Base-by-base conservation (phyloP, 2,888 invertebrate species). In the Tanypteryx hageni region DNA sequence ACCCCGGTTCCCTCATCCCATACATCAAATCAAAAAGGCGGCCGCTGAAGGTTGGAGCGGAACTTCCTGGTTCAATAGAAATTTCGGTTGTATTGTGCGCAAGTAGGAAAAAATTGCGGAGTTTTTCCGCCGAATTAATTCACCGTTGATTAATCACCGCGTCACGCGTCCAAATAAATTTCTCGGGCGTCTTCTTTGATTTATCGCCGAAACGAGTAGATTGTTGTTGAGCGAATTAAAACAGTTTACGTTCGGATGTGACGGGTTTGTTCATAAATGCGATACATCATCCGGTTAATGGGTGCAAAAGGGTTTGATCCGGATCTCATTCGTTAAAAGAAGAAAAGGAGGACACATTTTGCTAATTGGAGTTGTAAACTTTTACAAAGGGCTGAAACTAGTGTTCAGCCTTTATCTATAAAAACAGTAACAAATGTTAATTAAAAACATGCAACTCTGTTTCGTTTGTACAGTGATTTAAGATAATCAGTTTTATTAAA, bases 61-160 rank as follows among this genome's bases (percentile, higher is more conserved):
- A 76, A 76, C 76, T 76, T 76, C 76, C 76, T 76, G 76, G 76
- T 76, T 76, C 76, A 76, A 76, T 76, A 76, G 76, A 76, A 76
- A 76, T 76, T 76, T 76, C 76, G 27, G 76, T 76, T 76, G n/a
- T n/a, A 76, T 76, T 76, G 76, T 76, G 76, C 22, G 27, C 76
- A 76, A n/a, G 76, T 22, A 8, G 76, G 27, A 11, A 27, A 76
- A 76, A 76, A 76, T 76, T n/a, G 76, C 76, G 22, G 76, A 76
- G 76, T 76, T 76, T 76, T 76, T 76, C 76, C 76, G 76, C 22
- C 76, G 76, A 76, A 76, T 76, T 76, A 76, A 76, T 76, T 76
- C 76, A 76, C 22, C 76, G 76, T 22, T 76, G 76, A 76, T 76
- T 76, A 76, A 76, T 76, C 76, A 8, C 22, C 22, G 27, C 27